Evolutionary conservation across 1,140 invertebrate species (phyloP).

Genomic region (Leptinotarsa defecta): DNA sequence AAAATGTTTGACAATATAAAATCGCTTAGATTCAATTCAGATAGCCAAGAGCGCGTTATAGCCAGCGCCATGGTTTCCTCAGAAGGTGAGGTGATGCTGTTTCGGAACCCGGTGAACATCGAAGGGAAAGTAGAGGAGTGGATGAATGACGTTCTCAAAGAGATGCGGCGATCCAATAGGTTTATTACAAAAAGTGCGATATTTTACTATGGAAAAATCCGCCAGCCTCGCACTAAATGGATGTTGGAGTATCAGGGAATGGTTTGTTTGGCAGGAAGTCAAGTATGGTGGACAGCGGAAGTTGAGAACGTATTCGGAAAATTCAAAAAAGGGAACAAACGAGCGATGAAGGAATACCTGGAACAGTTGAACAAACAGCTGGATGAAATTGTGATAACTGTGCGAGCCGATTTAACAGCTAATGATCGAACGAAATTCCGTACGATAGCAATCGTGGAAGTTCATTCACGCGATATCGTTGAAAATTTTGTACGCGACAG

Average conservation of each 20-base stretch:
- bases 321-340: conserved; percentile 75
- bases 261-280: conserved; percentile 82
- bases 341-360: conserved; percentile 89
- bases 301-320: conserved; percentile 86
- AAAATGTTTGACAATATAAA: conserved; percentile 94
- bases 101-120: conserved; percentile 63
- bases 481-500: conserved; percentile 86
- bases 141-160: conserved; percentile 82
- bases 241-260: conserved; percentile 88
- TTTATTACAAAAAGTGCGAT: conserved; percentile 87
- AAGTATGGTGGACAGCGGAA: conserved; percentile 93
- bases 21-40: conserved; percentile 68
- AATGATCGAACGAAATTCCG: conserved; percentile 89
- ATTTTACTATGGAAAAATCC: conserved; percentile 76
- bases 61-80: conserved; percentile 82
- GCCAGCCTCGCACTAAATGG: conserved; percentile 73
- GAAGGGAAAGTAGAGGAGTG: conserved; percentile 81
- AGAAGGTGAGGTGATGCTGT: conserved; percentile 87
- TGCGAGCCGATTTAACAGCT: conserved; percentile 70
- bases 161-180: conserved; percentile 84
- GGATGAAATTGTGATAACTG: conserved; percentile 79
- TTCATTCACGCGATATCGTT: conserved; percentile 87
- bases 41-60: conserved; percentile 65
- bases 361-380: conserved; percentile 78
- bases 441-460: conserved; percentile 85